Conservation (phyloP, 2,888 invertebrate species). For the Graphium colonna region DNA sequence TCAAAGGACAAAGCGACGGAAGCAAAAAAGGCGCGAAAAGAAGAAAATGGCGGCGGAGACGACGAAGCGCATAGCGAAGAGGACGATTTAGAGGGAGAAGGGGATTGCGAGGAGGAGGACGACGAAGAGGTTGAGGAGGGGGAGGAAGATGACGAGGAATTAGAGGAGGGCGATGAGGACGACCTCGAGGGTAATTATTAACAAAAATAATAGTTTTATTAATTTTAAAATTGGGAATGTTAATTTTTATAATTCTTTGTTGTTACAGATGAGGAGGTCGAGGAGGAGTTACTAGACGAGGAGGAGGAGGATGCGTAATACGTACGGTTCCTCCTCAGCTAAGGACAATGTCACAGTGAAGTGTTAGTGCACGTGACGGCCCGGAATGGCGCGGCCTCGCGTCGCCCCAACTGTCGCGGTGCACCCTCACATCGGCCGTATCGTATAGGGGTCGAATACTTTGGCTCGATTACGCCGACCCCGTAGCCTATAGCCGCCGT, state of each 20-base stretch:
- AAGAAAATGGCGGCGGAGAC: slow-evolving; percentile 85
- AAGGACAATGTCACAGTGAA: slow-evolving; percentile 81
- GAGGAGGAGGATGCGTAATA: slow-evolving; percentile 80
- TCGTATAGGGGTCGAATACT: not conserved
- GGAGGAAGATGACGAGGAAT: slow-evolving; percentile 83
- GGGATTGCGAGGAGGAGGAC: slow-evolving; percentile 81
- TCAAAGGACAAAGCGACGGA: slow-evolving; percentile 86
- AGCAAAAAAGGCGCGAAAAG: slow-evolving; percentile 89
- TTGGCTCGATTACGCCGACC: not conserved
- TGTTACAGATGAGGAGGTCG: slow-evolving; percentile 76
- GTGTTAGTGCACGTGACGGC: slow-evolving; percentile 77
- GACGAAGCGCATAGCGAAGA: slow-evolving; percentile 82
- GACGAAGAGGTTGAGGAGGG: slow-evolving; percentile 81
- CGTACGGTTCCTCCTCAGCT: slow-evolving; percentile 57
- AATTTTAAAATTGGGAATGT: not conserved
- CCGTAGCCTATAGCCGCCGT: not conserved
- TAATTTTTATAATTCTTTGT: slow-evolving; percentile 22
- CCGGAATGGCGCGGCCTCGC: slow-evolving; percentile 69
- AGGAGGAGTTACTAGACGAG: slow-evolving; percentile 75
- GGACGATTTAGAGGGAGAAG: slow-evolving; percentile 83
- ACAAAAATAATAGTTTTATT: not conserved
- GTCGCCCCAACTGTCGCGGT: slow-evolving; percentile 65
- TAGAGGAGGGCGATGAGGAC: slow-evolving; percentile 83
- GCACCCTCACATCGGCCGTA: slow-evolving; percentile 21
- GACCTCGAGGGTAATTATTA: slow-evolving; percentile 79